Base-by-base conservation (phyloP, 1,140 invertebrate species). In the Acromyrmex charruanus region DNA sequence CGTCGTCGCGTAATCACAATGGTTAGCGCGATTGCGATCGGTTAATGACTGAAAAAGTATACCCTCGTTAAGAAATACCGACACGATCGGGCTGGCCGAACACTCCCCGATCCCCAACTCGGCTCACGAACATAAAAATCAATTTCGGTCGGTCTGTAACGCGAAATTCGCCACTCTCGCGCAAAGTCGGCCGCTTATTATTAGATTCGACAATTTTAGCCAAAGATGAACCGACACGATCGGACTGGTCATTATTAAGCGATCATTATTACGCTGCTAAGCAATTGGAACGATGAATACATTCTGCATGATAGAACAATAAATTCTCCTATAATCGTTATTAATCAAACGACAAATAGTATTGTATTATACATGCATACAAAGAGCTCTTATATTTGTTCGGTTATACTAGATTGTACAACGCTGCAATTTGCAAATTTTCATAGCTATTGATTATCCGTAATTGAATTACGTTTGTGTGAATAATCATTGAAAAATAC, bases 41-140 rank as follows among this genome's bases (percentile, higher is more conserved):
- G 86, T 91, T 94, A 94, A 94, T 93, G 93, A 93, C 91, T 92
- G 91, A 93, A 94, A 93, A 94, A 94, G 92, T 90, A 92, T 91
- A 92, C 91, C 93, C 93, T 94, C 91, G 93, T 94, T 94, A 93
- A 92, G 92, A 91, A 94, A 94, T 94, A 89, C 93, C 93, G 90
- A 94, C 93, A 93, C 93, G 93, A 94, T 94, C 93, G 69, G 69
- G 74, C 77, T 49, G 63, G 21, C 5, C n/a, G 79, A 49, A 68
- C 80, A 2, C 68, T 49, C 25, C 25, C 6, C 39, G 69, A 59
- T 82, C 53, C 14, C 16, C n/a, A 12, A 25, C 0, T 49, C n/a
- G 63, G 68, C 68, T 84, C 69, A 74, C 69, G 80, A 84, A 84
- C 69, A 51, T 84, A 84, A 84, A 84, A 84, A 84, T 84, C 80